phyloP scores from a whole-genome alignment of 2,113 vertebrate genomes.

The Uria lomvia region DNA sequence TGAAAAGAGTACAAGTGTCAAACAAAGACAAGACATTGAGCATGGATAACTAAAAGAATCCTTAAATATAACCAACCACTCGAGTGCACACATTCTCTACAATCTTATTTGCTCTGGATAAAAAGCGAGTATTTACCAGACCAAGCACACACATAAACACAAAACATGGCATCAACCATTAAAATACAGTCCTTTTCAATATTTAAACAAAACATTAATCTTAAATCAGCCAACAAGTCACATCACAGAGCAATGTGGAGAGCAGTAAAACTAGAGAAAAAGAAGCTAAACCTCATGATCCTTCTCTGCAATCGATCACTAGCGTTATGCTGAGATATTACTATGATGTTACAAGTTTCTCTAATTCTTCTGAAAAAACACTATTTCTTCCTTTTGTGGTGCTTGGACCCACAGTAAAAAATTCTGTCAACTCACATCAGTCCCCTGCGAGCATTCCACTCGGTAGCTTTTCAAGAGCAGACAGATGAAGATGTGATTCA shows the following conservation, averaged over 20 bases:
- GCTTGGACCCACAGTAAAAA: not conserved
- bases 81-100: fast-evolving
- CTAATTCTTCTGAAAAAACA: not conserved
- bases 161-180: fast-evolving
- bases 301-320: not conserved
- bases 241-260: fast-evolving
- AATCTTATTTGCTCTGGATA: not conserved
- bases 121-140: not conserved
- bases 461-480: not conserved
- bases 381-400: fast-evolving
- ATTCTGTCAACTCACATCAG: fast-evolving
- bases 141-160: not conserved
- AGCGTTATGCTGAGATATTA: fast-evolving
- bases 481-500: not conserved
- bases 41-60: fast-evolving
- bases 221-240: not conserved
- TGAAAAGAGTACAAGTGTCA: conserved; percentile 29
- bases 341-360: not conserved
- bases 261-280: not conserved
- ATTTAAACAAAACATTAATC: not conserved
- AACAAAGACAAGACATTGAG: not conserved
- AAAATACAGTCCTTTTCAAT: not conserved
- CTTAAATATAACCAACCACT: not conserved
- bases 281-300: not conserved
- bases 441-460: not conserved